phyloP scores from a whole-genome alignment of 1,140 invertebrate genomes.

The Theocolax elegans region DNA sequence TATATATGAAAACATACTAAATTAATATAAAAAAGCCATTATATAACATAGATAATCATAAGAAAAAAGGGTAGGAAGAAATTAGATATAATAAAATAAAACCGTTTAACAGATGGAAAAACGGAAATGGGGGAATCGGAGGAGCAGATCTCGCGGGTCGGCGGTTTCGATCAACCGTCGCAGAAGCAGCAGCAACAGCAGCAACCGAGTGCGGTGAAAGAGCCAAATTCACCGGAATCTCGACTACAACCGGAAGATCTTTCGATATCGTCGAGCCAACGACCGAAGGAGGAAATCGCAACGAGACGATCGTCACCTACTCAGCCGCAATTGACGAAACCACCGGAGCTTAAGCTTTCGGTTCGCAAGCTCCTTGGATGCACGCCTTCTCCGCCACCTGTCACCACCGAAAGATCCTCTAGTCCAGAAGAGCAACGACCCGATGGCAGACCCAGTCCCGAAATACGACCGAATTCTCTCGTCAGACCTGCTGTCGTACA shows the following conservation, averaged over 20 bases:
- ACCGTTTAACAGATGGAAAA: conserved; percentile 55
- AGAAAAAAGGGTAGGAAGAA: too few relatives aligned
- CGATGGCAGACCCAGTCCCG: conserved; percentile 3
- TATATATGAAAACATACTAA: too few relatives aligned
- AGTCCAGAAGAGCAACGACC: conserved; percentile 44
- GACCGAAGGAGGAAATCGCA: conserved; percentile 45
- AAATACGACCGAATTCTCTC: background rate
- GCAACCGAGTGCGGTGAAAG: conserved; percentile 8
- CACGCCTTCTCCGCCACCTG: conserved; percentile 57
- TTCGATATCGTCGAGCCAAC: conserved; percentile 49
- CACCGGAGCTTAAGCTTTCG: conserved; percentile 59
- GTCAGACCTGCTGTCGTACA: background rate
- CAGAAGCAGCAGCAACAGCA: background rate
- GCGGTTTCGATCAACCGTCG: conserved; percentile 21
- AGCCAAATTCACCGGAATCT: conserved; percentile 53
- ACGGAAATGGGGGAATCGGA: conserved; percentile 39
- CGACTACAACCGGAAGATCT: conserved; percentile 60
- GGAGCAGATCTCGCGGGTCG: conserved; percentile 29
- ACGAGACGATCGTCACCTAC: background rate
- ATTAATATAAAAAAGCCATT: too few relatives aligned
- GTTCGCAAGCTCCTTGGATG: conserved; percentile 59
- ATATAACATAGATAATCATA: too few relatives aligned
- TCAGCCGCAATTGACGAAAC: conserved; percentile 47
- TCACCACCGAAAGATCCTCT: conserved; percentile 45
- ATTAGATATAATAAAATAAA: too few relatives aligned